Evolutionary conservation across 2,113 vertebrate genomes (phyloP).

Genomic region (Rana temporaria): DNA sequence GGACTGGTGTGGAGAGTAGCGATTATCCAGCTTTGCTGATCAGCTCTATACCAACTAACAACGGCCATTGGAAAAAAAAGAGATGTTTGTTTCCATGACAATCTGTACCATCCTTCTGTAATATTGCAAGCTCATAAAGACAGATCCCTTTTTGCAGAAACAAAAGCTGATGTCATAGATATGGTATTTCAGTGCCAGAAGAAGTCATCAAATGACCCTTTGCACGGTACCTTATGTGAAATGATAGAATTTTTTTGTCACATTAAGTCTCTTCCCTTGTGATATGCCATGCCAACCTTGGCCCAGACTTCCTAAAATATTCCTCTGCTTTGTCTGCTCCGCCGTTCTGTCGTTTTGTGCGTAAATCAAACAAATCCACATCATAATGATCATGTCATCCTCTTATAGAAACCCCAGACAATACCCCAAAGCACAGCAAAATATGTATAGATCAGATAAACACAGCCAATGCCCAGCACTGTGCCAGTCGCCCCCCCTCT

Average conservation of each 20-base stretch:
- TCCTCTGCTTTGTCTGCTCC: neutral
- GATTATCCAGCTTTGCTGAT: too few species aligned
- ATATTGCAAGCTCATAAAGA: too few species aligned
- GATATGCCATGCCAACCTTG: neutral
- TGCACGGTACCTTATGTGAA: too few species aligned
- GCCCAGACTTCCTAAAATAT: neutral
- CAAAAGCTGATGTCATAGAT: too few species aligned
- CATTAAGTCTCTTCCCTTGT: neutral
- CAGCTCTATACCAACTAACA: too few species aligned
- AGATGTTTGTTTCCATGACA: too few species aligned
- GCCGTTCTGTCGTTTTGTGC: slow-evolving; percentile 9
- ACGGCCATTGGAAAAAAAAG: too few species aligned
- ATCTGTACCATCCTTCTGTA: too few species aligned
- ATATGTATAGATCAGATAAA: slow-evolving; percentile 34
- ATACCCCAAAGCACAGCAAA: slow-evolving; percentile 5
- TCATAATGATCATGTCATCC: slow-evolving; percentile 10
- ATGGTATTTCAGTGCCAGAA: too few species aligned
- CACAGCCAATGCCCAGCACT: neutral
- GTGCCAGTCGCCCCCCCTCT: neutral
- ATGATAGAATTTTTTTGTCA: neutral
- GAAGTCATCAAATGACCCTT: too few species aligned
- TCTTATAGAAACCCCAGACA: slow-evolving; percentile 17
- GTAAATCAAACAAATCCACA: slow-evolving; percentile 18
- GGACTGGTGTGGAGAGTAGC: too few species aligned
- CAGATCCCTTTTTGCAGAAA: too few species aligned